Conservation (phyloP, 2,888 invertebrate genomes). For the Agrilus biguttatus region DNA sequence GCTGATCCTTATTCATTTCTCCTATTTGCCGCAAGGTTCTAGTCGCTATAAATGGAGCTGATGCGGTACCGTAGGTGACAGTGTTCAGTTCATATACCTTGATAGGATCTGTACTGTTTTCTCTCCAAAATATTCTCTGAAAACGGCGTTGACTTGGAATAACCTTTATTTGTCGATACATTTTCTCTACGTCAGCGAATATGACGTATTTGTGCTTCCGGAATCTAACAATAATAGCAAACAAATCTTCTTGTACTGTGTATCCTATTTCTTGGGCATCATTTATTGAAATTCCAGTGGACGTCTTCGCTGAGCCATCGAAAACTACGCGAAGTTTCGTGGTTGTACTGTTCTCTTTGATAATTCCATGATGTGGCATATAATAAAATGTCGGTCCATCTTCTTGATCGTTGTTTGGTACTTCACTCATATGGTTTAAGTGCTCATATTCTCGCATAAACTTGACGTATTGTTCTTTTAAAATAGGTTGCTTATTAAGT, state of each 20-base stretch:
- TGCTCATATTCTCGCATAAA: conserved; percentile 6
- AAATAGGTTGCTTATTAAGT: conserved; percentile 5
- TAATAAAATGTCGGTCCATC: conserved; percentile 1
- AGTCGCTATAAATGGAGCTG: not conserved
- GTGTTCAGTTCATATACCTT: not conserved
- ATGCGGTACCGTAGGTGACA: no score
- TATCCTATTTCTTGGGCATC: conserved; percentile 7
- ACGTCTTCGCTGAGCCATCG: no score
- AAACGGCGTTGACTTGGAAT: not conserved
- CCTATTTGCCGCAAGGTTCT: no score
- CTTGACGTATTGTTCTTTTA: conserved; percentile 2
- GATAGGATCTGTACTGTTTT: not conserved
- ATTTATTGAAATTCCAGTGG: no score
- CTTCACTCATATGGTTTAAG: conserved; percentile 5
- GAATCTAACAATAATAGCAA: conserved; percentile 9
- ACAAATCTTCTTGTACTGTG: conserved; percentile 6
- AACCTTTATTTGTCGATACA: conserved; percentile 12
- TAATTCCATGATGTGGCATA: conserved; percentile 8
- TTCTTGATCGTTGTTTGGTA: conserved; percentile 2
- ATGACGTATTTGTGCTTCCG: conserved; percentile 11
- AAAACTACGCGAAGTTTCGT: no score
- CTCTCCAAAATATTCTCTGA: conserved; percentile 1
- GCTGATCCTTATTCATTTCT: not conserved
- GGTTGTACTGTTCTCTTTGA: conserved; percentile 6
- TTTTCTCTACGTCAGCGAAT: conserved; percentile 13